Base-by-base conservation (phyloP, 2,113 vertebrate genomes). In the Pseudorhombus dupliciocellatus region DNA sequence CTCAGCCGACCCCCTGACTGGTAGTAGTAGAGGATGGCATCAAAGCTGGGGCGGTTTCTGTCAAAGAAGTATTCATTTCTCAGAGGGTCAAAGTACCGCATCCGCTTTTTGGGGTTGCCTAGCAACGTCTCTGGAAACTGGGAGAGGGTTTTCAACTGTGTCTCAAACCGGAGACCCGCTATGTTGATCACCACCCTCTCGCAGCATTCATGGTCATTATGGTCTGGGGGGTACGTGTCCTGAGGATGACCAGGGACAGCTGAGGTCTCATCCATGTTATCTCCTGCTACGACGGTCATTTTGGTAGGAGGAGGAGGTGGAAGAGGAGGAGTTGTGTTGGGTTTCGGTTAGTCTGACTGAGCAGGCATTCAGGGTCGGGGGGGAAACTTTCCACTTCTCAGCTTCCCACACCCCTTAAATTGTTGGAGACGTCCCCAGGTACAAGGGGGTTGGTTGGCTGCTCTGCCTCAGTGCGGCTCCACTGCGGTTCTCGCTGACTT, bases 121-220 rank as follows among this genome's bases (percentile, higher is more conserved):
- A 94, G 88, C 84, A 94, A 89, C 1, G 93, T 94, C 71, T 94
- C 93, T 50, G 93, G 93, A 66, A 94, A 94, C 81, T 94, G 93
- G 24, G 93, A 83, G n/a, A 94, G 92, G 20, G 93, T 94, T 85
- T 94, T 94, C 20, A 94, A 79, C 77, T 94, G 91, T 0, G 93
- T 94, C 84, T 94, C 93, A 67, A 94, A 94, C 62, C 92, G 94
- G 70, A 99, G 93, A 48, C 97, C 97, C 0, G 97, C 95, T 73
- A 99, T 98, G 91, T 99, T 99, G 90, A 98, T 99, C 85, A 99
- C 98, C 87, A 99, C 98, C 34, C 97, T 91, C 83, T 99, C 98
- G 46, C 97, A 98, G 92, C 97, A 98, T 83, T 99, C 98, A 10
- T 99, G 97, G 92, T 99, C 97, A 0, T 96, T 96, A 0, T 95